A percentile compares a stretch with the other conserved stretches of the same genome.
Evolutionary conservation across 2,113 vertebrate species (phyloP).

Genomic region (Protobothrops flavoviridis): DNA sequence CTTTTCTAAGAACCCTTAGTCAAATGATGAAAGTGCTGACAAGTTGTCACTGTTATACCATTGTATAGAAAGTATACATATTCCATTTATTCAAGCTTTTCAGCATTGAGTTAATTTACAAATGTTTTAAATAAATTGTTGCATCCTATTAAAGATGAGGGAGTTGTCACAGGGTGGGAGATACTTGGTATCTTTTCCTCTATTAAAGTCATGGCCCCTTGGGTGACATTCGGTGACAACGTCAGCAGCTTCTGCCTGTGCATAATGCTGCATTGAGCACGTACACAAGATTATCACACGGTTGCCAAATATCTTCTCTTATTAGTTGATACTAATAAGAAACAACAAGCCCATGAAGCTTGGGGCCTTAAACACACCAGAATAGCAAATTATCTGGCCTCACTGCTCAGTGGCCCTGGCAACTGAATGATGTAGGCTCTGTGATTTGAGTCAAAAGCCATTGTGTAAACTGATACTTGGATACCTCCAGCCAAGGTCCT

Average conservation of each 20-base stretch:
- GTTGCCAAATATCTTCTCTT: neutral
- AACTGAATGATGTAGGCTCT: neutral
- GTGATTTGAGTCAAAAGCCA: neutral
- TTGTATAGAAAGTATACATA: too few species aligned
- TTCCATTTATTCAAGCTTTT: too few species aligned
- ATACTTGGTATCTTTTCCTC: neutral
- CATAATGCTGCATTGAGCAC: neutral
- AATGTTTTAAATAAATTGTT: too few species aligned
- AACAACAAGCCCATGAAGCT: neutral
- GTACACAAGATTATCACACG: constrained; percentile 3
- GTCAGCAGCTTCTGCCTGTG: neutral
- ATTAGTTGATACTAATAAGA: neutral
- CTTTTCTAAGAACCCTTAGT: too few species aligned
- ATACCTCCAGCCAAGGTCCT: too few species aligned
- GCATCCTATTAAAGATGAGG: too few species aligned
- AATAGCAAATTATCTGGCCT: neutral
- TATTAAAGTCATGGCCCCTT: neutral
- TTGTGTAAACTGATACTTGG: neutral
- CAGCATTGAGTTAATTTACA: too few species aligned
- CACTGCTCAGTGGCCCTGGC: neutral
- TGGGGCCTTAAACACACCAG: neutral
- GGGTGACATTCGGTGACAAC: neutral
- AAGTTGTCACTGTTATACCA: too few species aligned
- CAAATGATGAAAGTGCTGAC: too few species aligned
- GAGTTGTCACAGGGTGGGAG: too few species aligned